Percentiles rank a stretch among this genome's conserved stretches.
phyloP scores from a whole-genome alignment of 2,888 invertebrate species.

The Ectropis crepuscularia region DNA sequence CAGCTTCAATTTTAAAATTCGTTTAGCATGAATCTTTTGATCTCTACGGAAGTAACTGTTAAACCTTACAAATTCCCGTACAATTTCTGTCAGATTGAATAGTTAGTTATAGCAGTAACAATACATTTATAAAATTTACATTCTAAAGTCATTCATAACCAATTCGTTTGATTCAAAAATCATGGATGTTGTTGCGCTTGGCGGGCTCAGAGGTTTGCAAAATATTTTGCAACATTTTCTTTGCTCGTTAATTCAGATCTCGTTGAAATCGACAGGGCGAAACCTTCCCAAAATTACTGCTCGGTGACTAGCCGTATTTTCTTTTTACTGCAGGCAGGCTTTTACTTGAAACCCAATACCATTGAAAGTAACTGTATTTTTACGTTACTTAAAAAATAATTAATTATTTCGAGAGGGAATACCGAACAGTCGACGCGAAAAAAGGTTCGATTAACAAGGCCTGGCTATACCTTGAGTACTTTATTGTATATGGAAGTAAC shows the following conservation, averaged over 20 bases:
- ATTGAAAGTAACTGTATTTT: slow-evolving; percentile 41
- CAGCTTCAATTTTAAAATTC: too few relatives aligned
- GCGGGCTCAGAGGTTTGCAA: slow-evolving; percentile 14
- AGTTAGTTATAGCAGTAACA: too few relatives aligned
- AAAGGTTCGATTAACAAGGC: slow-evolving; percentile 21
- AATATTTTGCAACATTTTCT: slow-evolving; percentile 41
- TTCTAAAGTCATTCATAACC: too few relatives aligned
- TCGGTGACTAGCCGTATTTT: slow-evolving; percentile 65
- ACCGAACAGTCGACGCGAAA: slow-evolving; percentile 29
- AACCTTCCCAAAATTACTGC: slow-evolving; percentile 65
- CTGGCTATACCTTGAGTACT: background rate
- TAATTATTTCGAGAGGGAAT: slow-evolving; percentile 33
- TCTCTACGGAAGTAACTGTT: too few relatives aligned
- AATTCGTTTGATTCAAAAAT: background rate
- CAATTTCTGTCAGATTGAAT: too few relatives aligned
- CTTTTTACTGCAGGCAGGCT: slow-evolving; percentile 42
- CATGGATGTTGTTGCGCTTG: slow-evolving; percentile 1
- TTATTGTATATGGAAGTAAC: background rate
- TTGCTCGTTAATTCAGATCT: slow-evolving; percentile 65
- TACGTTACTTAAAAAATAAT: slow-evolving; percentile 39
- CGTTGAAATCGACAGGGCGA: slow-evolving; percentile 66
- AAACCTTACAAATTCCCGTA: too few relatives aligned
- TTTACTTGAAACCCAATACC: slow-evolving; percentile 44
- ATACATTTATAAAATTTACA: too few relatives aligned
- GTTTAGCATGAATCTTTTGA: too few relatives aligned